phyloP scores from a whole-genome alignment of 2,113 vertebrate species.

The Bos javanicus region DNA sequence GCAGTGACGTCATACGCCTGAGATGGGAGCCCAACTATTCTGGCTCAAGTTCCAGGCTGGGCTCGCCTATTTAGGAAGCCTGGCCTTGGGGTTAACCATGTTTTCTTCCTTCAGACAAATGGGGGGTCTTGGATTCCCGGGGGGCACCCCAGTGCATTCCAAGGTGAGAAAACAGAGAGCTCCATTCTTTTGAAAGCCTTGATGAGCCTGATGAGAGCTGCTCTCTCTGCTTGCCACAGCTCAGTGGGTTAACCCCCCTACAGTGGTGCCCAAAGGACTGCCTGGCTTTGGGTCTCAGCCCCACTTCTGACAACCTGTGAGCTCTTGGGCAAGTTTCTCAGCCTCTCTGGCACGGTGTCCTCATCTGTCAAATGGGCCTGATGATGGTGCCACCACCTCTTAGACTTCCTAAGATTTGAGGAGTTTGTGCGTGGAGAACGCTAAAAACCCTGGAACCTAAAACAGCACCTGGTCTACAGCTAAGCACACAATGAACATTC shows the following conservation, averaged over 20 bases:
- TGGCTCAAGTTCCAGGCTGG: neutral
- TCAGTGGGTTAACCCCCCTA: neutral
- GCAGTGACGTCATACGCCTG: neutral
- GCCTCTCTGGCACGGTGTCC: neutral
- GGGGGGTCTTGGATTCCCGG: neutral
- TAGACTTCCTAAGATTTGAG: too few species aligned
- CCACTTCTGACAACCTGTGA: neutral
- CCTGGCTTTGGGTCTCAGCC: neutral
- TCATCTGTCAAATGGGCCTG: neutral
- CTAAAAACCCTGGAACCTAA: neutral
- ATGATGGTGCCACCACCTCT: neutral
- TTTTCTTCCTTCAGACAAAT: neutral
- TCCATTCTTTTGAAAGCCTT: neutral
- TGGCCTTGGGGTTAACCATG: neutral
- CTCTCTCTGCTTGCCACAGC: neutral
- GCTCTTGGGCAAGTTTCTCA: neutral
- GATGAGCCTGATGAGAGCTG: neutral
- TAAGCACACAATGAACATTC: neutral
- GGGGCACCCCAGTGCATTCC: neutral
- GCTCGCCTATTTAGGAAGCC: neutral
- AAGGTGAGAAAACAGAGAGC: neutral
- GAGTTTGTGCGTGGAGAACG: neutral
- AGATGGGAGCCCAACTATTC: neutral
- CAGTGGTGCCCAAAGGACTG: fast-evolving
- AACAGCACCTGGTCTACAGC: neutral